Percentiles rank a stretch among this genome's conserved stretches.
Evolutionary conservation across 2,113 vertebrate genomes (phyloP).

Genomic region (Callopanchax toddi): DNA sequence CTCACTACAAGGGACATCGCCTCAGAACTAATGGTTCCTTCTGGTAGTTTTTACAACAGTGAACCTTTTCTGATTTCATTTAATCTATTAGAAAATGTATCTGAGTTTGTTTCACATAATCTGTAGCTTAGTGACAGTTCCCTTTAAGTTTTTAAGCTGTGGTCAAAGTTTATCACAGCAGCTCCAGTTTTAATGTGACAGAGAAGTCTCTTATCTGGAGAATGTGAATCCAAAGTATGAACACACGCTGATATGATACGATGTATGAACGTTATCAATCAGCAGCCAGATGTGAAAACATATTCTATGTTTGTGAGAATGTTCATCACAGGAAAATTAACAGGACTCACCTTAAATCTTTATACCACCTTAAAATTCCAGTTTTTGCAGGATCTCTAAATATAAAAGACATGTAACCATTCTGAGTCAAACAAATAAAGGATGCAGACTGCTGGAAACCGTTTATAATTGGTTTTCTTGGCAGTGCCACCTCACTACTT

Average conservation of each 20-base stretch:
- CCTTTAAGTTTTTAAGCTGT: not conserved
- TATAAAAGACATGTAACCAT: not conserved
- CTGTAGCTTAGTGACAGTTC: not conserved
- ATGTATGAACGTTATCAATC: not conserved
- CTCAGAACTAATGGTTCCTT: not conserved
- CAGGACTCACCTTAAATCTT: conserved; percentile 1
- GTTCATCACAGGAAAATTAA: conserved; percentile 1
- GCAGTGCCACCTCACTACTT: conserved; percentile 1
- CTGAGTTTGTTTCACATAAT: not conserved
- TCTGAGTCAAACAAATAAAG: not conserved
- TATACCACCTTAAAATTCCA: not conserved
- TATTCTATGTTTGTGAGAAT: conserved; percentile 20
- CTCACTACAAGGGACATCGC: no score
- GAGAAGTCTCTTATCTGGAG: conserved; percentile 17
- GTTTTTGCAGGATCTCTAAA: not conserved
- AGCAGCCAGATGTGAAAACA: conserved; percentile 18
- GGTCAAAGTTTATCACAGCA: not conserved
- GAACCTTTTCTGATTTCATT: no score
- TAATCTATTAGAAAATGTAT: not conserved
- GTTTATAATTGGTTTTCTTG: not conserved
- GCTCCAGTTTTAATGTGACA: not conserved
- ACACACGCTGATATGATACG: not conserved
- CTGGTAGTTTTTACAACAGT: no score
- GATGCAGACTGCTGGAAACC: not conserved
- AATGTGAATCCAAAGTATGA: conserved; percentile 5